Percentiles rank a stretch among this genome's conserved stretches.
phyloP scores from a whole-genome alignment of 2,797 vertebrate genomes.

The Ataeniobius toweri region DNA sequence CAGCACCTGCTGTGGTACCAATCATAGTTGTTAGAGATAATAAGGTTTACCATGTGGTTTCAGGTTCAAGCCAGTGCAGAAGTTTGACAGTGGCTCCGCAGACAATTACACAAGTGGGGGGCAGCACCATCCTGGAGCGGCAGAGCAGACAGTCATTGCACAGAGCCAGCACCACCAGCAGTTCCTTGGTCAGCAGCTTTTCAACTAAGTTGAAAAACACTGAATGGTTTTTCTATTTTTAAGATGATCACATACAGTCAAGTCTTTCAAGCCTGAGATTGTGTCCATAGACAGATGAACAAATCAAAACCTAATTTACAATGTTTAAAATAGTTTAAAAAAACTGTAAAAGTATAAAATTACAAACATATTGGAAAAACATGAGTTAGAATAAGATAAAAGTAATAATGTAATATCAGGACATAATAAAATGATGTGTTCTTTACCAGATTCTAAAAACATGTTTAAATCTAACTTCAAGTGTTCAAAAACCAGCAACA shows the following conservation, averaged over 20 bases:
- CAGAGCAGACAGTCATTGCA: slow-evolving; percentile 90
- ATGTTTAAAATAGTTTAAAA: background rate
- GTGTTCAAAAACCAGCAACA: background rate
- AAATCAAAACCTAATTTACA: background rate
- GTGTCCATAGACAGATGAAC: background rate
- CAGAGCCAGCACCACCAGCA: slow-evolving; percentile 98
- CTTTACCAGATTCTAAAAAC: background rate
- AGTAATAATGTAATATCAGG: background rate
- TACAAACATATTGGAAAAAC: background rate
- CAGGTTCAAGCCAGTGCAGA: slow-evolving; percentile 93
- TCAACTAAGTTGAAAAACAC: background rate
- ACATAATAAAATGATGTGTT: background rate
- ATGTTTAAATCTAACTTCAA: background rate
- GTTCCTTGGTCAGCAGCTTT: slow-evolving; percentile 86
- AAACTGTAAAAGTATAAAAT: background rate
- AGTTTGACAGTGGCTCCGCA: slow-evolving; percentile 84
- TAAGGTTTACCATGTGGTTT: slow-evolving; percentile 25
- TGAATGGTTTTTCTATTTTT: background rate
- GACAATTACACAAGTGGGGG: slow-evolving; percentile 83
- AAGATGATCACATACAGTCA: background rate
- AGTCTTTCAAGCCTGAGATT: too few species aligned
- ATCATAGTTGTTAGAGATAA: background rate
- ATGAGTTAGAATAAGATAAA: background rate
- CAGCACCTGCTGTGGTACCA: background rate
- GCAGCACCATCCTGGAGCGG: slow-evolving; percentile 80